Conservation (phyloP, 2,113 vertebrate genomes). For the Bolborhynchus lineola region DNA sequence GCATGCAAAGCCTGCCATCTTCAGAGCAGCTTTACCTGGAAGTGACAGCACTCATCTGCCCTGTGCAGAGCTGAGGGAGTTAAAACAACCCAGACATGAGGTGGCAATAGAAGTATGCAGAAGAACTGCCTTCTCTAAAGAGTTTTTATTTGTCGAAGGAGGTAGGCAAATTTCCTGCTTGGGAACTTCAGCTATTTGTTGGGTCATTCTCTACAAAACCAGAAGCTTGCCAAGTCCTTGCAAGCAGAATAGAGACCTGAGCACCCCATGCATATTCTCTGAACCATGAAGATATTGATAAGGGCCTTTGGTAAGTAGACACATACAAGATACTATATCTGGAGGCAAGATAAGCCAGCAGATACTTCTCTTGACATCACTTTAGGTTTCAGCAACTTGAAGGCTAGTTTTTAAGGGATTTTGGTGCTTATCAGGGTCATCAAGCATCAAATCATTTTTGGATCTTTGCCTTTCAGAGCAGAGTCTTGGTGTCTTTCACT, state of each 20-base stretch:
- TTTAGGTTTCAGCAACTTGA: background rate
- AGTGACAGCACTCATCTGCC: background rate
- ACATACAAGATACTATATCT: background rate
- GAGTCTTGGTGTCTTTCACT: background rate
- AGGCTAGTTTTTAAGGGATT: background rate
- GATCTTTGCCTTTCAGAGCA: background rate
- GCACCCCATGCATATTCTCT: fast-evolving
- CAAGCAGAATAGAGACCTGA: background rate
- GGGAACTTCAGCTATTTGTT: background rate
- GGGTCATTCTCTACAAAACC: background rate
- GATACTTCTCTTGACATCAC: background rate
- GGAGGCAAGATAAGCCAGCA: background rate
- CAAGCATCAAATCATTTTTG: background rate
- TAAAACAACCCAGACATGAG: background rate
- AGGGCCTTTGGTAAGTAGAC: background rate
- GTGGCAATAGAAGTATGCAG: background rate
- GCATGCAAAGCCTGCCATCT: fast-evolving
- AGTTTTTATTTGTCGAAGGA: background rate
- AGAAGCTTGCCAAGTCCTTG: background rate
- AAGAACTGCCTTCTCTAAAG: background rate
- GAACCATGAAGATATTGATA: background rate
- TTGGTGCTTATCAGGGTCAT: background rate
- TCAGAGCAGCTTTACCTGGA: background rate
- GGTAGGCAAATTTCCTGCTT: background rate
- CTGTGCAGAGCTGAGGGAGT: background rate